Evolutionary conservation across 2,113 vertebrate genomes (phyloP).

Genomic region (Dolichallabes microphthalmus): DNA sequence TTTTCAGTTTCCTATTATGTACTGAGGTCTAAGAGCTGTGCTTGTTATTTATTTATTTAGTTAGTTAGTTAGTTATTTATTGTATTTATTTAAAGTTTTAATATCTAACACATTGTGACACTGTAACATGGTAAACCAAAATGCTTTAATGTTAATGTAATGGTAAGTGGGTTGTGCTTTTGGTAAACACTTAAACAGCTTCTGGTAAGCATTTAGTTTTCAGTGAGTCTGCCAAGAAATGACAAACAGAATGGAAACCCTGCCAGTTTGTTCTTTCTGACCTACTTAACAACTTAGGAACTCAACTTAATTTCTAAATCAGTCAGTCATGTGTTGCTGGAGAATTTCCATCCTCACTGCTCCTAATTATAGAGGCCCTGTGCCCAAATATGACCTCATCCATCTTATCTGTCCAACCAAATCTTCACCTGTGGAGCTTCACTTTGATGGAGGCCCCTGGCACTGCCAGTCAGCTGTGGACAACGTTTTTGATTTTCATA

Average conservation of each 20-base stretch:
- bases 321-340: background rate
- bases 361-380: background rate
- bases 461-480: background rate
- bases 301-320: background rate
- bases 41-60: background rate
- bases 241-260: background rate
- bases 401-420: background rate
- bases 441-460: background rate
- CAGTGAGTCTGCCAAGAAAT: background rate
- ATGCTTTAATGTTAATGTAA: background rate
- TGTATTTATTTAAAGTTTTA: background rate
- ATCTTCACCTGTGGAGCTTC: background rate
- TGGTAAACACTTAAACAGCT: slow-evolving; percentile 58
- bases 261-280: background rate
- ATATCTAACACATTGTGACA: background rate
- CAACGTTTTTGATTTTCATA: background rate
- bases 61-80: background rate
- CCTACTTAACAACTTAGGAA: background rate
- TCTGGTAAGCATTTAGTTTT: background rate
- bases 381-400: background rate
- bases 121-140: background rate
- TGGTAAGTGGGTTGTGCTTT: slow-evolving; percentile 60
- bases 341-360: background rate
- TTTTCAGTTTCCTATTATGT: background rate
- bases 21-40: background rate